Percentiles rank a stretch among this genome's conserved stretches.
Evolutionary conservation across 2,797 vertebrate genomes (phyloP).

Genomic region (Gymnothorax reevesii): DNA sequence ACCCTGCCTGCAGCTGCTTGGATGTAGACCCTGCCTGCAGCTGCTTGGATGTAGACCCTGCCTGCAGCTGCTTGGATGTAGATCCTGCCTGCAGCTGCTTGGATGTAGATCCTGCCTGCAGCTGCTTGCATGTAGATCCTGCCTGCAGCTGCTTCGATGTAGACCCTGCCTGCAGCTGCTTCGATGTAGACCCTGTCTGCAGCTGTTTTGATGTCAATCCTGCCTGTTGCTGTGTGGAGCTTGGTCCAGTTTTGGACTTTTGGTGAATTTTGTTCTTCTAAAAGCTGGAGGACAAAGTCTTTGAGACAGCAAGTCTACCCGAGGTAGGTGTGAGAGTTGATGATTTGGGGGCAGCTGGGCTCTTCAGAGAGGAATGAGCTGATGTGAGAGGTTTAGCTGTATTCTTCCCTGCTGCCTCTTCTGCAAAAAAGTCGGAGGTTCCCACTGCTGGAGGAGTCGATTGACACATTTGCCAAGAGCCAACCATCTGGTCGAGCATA

Average conservation of each 20-base stretch:
- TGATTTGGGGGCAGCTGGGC: not conserved
- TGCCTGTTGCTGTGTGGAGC: too few relatives aligned
- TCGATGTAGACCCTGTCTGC: too few relatives aligned
- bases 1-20: too few relatives aligned
- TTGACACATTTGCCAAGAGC: conserved; percentile 30
- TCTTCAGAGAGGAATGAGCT: not conserved
- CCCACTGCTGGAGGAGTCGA: not conserved
- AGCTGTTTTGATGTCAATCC: too few relatives aligned
- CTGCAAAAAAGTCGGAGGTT: conserved; percentile 33
- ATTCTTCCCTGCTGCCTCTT: conserved; percentile 28
- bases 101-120: too few relatives aligned
- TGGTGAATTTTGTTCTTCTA: not conserved
- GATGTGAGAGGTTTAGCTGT: not conserved
- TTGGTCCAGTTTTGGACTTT: too few relatives aligned
- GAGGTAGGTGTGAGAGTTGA: not conserved
- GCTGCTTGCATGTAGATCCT: too few relatives aligned
- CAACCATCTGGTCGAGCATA: conserved; percentile 26
- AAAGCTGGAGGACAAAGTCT: too few relatives aligned
- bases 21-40: not conserved
- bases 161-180: too few relatives aligned
- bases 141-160: too few relatives aligned
- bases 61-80: not conserved
- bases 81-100: not conserved
- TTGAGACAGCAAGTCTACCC: not conserved
- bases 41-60: too few relatives aligned